Percentiles rank a stretch among this genome's conserved stretches.
Conservation (phyloP, 2,888 invertebrate genomes). For the Cheilosia variabilis region DNA sequence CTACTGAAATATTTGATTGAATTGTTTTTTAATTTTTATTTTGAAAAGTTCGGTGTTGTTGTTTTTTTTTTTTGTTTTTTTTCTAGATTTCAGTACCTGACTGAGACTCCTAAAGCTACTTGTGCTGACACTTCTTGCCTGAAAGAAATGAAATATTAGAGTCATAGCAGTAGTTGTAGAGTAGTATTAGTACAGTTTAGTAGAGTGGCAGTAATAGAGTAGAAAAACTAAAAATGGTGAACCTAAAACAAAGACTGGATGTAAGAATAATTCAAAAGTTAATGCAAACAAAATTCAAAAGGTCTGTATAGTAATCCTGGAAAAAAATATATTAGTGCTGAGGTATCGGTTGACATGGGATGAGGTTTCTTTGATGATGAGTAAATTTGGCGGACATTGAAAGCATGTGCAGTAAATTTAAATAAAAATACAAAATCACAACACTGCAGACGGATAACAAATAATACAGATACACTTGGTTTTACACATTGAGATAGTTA, state of each 20-base stretch:
- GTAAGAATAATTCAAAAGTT: not conserved
- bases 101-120: constrained; percentile 95
- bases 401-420: constrained; percentile 45
- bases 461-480: not conserved
- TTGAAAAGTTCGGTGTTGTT: constrained; percentile 43
- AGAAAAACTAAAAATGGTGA: constrained; percentile 64
- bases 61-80: constrained; percentile 79
- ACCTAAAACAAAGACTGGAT: constrained; percentile 25
- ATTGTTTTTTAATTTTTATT: constrained; percentile 35
- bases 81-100: constrained; percentile 86
- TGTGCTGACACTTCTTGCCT: constrained; percentile 95
- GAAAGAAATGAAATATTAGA: constrained; percentile 85
- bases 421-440: constrained; percentile 29
- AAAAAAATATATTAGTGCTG: constrained; percentile 5
- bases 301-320: not conserved
- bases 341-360: not conserved
- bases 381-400: constrained; percentile 39
- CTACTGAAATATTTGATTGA: constrained; percentile 65
- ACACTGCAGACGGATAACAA: constrained; percentile 32
- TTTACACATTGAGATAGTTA: not conserved
- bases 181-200: constrained; percentile 54
- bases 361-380: not conserved
- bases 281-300: constrained; percentile 24
- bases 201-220: constrained; percentile 65
- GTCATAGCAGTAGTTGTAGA: constrained; percentile 76